Base-by-base conservation (phyloP, 2,797 vertebrate species). In the Gambelia wislizenii region DNA sequence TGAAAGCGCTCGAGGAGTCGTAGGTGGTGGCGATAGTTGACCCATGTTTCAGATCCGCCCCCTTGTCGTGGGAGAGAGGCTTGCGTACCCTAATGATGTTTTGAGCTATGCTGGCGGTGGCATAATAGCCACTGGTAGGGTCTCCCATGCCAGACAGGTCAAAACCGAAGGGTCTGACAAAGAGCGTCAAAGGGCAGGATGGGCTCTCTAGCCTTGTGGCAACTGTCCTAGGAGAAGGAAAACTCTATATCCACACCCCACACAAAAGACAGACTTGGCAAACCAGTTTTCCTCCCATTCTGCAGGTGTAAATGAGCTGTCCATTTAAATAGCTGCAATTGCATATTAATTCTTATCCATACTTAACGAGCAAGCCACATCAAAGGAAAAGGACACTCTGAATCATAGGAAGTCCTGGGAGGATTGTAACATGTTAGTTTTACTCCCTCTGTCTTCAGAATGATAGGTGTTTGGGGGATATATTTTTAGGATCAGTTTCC, bases 361-460 rank as follows among this genome's bases (percentile, higher is more conserved):
- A 39, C 22, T 76, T 76, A 76, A 86, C 12, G n/a, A 79, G 25
- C 22, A 36, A 79, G 12, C 76, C 30, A 86, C 84, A 86, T 77
- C 74, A 86, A 86, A 77, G 74, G 25, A 27, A 85, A 42, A 2
- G 16, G 36, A 59, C 64, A 8, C 36, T 36, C 75, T 39, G 85
- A 80, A 39, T 79, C 44, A 87, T 25, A 80, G 44, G 10, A 39
- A 30, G 61, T 22, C 44, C n/a, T 79, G 6, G 33, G 64, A 67
- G n/a, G 33, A 47, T 78, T 25, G 39, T 67, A 64, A 78, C 14
- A 27, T 27, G 8, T 22, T 39, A 49, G 10, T 75, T n/a, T 85
- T 52, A 20, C 69, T 13, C 13, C 74, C 10, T 33, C 59, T 16
- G n/a, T 33, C 44, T 44, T 47, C 44, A 67, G 33, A 49, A 22